Evolutionary conservation across 2,888 invertebrate genomes (phyloP).

Genomic region (Galeopsomyia nigrocyanea): DNA sequence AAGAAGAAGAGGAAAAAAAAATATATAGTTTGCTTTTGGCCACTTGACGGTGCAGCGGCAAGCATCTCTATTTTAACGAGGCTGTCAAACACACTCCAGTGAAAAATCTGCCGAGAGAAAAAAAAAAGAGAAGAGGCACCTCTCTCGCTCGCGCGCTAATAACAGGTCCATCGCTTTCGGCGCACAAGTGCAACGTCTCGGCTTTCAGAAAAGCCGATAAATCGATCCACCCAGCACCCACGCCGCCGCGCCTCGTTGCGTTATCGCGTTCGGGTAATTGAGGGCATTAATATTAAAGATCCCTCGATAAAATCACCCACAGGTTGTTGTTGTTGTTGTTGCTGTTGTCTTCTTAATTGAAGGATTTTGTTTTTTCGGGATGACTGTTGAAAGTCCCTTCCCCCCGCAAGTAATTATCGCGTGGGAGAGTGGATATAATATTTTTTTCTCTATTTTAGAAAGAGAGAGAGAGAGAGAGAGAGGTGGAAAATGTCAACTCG

Average conservation of each 20-base stretch:
- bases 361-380: conserved; percentile 24
- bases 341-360: conserved; percentile 40
- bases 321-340: conserved; percentile 48
- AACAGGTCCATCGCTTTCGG: background rate
- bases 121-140: conserved; percentile 2
- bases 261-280: conserved; percentile 42
- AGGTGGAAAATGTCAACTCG: too few relatives aligned
- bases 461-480: too few relatives aligned
- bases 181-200: background rate
- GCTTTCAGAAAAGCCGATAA: conserved; percentile 36
- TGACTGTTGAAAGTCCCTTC: too few relatives aligned
- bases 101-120: conserved; percentile 13
- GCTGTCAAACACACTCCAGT: background rate
- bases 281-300: conserved; percentile 53
- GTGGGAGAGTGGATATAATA: too few relatives aligned
- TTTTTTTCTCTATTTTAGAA: too few relatives aligned
- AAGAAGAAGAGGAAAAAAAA: too few relatives aligned
- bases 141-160: background rate
- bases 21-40: too few relatives aligned
- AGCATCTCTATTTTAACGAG: too few relatives aligned
- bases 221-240: conserved; percentile 21
- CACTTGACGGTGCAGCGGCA: too few relatives aligned
- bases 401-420: too few relatives aligned
- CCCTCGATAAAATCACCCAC: conserved; percentile 45
- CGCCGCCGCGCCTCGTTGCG: background rate